Conservation (phyloP, 2,888 invertebrate genomes). For the Drosophila mulleri region DNA sequence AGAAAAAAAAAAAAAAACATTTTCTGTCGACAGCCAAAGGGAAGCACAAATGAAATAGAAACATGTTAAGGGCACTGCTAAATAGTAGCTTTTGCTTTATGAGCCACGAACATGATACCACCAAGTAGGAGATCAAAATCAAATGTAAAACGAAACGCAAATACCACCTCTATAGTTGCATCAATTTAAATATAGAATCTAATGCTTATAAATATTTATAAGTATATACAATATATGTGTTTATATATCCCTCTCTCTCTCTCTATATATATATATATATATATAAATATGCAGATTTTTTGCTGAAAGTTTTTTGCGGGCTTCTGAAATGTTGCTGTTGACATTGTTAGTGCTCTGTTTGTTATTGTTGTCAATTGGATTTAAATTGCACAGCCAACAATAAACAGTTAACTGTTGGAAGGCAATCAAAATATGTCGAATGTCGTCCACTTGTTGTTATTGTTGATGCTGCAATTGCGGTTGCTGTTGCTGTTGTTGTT, state of each 20-base stretch:
- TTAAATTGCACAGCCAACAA: conserved; percentile 45
- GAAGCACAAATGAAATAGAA: not conserved
- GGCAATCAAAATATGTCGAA: conserved; percentile 47
- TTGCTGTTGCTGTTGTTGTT: not conserved
- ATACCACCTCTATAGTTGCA: conserved; percentile 11
- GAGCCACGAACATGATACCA: conserved; percentile 52
- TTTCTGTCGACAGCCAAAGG: not conserved
- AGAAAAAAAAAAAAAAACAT: not conserved
- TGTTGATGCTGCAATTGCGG: not conserved
- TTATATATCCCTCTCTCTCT: too few relatives aligned
- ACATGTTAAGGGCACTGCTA: not conserved
- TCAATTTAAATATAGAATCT: conserved; percentile 1
- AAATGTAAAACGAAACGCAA: conserved; percentile 42
- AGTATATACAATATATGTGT: not conserved
- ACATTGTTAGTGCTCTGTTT: conserved; percentile 34
- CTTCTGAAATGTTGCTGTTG: conserved; percentile 33
- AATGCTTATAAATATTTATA: conserved; percentile 4
- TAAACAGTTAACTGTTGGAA: conserved; percentile 29
- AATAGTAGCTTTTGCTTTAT: conserved; percentile 45
- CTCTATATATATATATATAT: too few relatives aligned
- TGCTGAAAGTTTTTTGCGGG: conserved; percentile 21
- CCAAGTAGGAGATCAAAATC: conserved; percentile 13
- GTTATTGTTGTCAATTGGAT: conserved; percentile 40
- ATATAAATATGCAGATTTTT: conserved; percentile 31
- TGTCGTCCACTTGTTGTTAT: conserved; percentile 10